phyloP scores from a whole-genome alignment of 2,888 invertebrate species.

The Eustalomyia histrio region DNA sequence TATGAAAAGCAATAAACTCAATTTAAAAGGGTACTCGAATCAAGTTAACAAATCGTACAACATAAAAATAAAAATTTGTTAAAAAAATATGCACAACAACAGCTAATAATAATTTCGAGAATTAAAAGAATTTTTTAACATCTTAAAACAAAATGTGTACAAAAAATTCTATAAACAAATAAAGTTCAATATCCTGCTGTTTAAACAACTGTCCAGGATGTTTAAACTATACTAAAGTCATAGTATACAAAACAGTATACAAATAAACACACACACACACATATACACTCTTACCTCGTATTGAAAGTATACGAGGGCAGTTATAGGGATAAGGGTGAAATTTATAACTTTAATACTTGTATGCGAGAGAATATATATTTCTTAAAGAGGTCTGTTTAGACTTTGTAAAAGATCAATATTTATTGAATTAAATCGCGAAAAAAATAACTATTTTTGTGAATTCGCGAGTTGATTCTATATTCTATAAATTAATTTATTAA shows the following conservation, averaged over 20 bases:
- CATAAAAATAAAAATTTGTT: background rate
- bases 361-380: too few relatives aligned
- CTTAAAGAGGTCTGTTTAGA: too few relatives aligned
- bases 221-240: slow-evolving; percentile 53
- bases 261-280: background rate
- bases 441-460: too few relatives aligned
- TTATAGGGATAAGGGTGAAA: too few relatives aligned
- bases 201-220: slow-evolving; percentile 63
- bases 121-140: slow-evolving; percentile 30
- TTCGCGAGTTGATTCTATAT: too few relatives aligned
- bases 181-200: slow-evolving; percentile 65
- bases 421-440: too few relatives aligned
- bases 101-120: background rate
- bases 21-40: background rate
- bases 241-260: background rate
- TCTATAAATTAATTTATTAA: too few relatives aligned
- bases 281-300: background rate
- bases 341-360: too few relatives aligned
- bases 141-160: slow-evolving; percentile 10
- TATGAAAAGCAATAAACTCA: background rate
- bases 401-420: too few relatives aligned
- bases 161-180: slow-evolving; percentile 47
- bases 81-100: background rate
- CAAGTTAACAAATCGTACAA: background rate
- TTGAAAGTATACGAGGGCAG: slow-evolving; percentile 6